These are phyloP conservation scores for Apamea monoglypha DNA, from an alignment of 2,888 invertebrate genomes.

Conservation along the genomic window DNA sequence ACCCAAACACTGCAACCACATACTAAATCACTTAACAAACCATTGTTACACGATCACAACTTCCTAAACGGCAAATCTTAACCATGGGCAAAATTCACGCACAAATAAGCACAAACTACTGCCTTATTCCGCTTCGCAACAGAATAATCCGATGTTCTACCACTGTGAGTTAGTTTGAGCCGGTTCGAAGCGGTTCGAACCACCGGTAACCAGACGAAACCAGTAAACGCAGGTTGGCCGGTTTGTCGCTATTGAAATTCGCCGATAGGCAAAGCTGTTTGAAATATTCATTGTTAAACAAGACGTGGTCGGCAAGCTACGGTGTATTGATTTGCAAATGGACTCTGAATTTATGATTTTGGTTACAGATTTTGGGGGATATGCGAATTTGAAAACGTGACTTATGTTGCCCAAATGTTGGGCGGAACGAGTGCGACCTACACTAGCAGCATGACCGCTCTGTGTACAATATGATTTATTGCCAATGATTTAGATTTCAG, in stretches of 20 bases:
- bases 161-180: slow-evolving; percentile 58
- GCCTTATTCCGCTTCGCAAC: slow-evolving; percentile 54
- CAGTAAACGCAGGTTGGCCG: slow-evolving; percentile 39
- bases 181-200: slow-evolving; percentile 41
- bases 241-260: slow-evolving; percentile 63
- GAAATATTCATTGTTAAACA: slow-evolving; percentile 68
- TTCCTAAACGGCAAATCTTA: slow-evolving; percentile 58
- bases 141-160: slow-evolving; percentile 63
- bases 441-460: too few species aligned
- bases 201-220: slow-evolving; percentile 55
- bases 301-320: slow-evolving; percentile 38
- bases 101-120: slow-evolving; percentile 54
- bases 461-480: neutral
- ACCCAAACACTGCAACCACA: slow-evolving; percentile 28
- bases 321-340: slow-evolving; percentile 58
- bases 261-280: slow-evolving; percentile 64
- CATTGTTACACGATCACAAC: slow-evolving; percentile 39
- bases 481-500: neutral
- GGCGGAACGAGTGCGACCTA: too few species aligned
- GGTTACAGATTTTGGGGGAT: slow-evolving; percentile 44
- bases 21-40: slow-evolving; percentile 48
- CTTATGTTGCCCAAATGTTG: slow-evolving; percentile 5
- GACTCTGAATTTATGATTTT: slow-evolving; percentile 54
- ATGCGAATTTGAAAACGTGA: slow-evolving; percentile 19
- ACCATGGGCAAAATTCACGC: slow-evolving; percentile 61